Evolutionary conservation across 2,113 vertebrate species (phyloP).

Genomic region (Tricholaema leucomelas): DNA sequence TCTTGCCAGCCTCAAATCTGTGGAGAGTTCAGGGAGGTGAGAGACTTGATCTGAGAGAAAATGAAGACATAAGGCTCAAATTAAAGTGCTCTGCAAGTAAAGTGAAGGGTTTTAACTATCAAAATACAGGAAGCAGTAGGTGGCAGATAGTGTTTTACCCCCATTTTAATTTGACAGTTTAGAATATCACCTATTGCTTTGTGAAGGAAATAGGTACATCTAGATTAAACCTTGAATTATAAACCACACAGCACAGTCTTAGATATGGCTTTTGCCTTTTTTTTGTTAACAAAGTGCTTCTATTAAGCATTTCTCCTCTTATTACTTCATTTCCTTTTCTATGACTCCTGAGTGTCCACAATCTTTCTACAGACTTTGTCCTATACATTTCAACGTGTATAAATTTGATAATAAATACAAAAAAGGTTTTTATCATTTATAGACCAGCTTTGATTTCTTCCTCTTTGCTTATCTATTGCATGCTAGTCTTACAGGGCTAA

Average conservation of each 20-base stretch:
- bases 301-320: not conserved
- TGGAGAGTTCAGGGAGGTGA: conserved; percentile 34
- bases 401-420: not conserved
- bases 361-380: not conserved
- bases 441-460: not conserved
- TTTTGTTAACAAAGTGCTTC: not conserved
- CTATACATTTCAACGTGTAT: not conserved
- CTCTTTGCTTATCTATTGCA: not conserved
- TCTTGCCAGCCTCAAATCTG: conserved; percentile 13
- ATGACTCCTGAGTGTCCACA: not conserved
- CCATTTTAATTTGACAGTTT: conserved; percentile 50
- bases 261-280: not conserved
- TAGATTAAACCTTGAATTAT: conserved; percentile 34
- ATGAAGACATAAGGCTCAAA: conserved; percentile 52
- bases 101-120: conserved; percentile 47
- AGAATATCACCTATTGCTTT: conserved; percentile 46
- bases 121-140: conserved; percentile 48
- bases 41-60: conserved; percentile 41
- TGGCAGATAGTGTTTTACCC: conserved; percentile 55
- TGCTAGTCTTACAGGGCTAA: not conserved
- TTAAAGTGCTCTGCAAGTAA: conserved; percentile 43
- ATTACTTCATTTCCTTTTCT: not conserved
- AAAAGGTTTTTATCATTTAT: not conserved
- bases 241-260: not conserved
- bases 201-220: conserved; percentile 9